A percentile compares a stretch with the other conserved stretches of the same genome.
Conservation (phyloP, 2,888 invertebrate genomes). For the Drosophila eohydei region DNA sequence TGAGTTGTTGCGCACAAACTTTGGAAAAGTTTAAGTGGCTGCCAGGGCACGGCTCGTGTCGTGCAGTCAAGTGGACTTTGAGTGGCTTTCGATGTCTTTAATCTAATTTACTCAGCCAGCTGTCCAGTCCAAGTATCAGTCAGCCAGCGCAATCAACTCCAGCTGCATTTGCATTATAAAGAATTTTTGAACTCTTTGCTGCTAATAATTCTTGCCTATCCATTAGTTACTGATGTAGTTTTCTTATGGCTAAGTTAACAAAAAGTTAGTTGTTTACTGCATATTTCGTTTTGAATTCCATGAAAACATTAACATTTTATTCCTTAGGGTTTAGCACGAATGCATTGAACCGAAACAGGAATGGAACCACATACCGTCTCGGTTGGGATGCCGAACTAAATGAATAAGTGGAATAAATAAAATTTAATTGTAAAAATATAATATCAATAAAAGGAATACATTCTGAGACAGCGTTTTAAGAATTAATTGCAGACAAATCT, state of each 20-base stretch:
- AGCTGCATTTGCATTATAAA: slow-evolving; percentile 34
- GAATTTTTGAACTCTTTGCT: slow-evolving; percentile 34
- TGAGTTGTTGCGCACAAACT: slow-evolving; percentile 62
- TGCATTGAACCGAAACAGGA: too few species aligned
- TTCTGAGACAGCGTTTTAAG: too few species aligned
- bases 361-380: too few species aligned
- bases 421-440: background rate
- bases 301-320: too few species aligned
- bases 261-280: background rate
- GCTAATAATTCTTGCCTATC: slow-evolving; percentile 10
- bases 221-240: background rate
- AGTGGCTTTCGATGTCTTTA: slow-evolving; percentile 68
- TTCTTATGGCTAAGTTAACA: background rate
- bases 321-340: too few species aligned
- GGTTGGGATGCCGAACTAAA: too few species aligned
- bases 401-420: too few species aligned
- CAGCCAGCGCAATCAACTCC: slow-evolving; percentile 5
- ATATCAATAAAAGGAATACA: too few species aligned
- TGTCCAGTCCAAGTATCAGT: background rate
- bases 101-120: slow-evolving; percentile 51
- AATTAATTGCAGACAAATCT: too few species aligned
- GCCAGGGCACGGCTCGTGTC: slow-evolving; percentile 11
- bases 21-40: slow-evolving; percentile 52
- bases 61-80: slow-evolving; percentile 49
- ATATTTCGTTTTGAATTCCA: background rate